Percentiles rank a stretch among this genome's conserved stretches.
Conservation (phyloP, 1,140 invertebrate genomes). For the Drosophila nikananu region DNA sequence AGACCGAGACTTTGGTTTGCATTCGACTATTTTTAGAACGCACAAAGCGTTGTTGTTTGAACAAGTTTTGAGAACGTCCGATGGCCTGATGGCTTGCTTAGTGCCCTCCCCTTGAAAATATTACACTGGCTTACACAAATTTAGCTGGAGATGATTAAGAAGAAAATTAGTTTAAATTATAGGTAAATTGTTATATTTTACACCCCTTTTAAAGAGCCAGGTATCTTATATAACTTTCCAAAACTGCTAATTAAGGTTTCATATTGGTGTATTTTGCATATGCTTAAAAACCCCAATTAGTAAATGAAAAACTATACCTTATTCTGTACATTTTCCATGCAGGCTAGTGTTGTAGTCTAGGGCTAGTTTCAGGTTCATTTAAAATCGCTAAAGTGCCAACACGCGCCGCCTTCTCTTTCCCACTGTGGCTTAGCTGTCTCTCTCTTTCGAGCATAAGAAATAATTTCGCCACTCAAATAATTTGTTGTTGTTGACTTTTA, state of each 20-base stretch:
- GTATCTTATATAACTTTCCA: not conserved
- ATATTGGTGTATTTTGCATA: too few relatives aligned
- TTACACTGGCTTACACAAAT: constrained; percentile 4
- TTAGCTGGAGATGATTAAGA: rapidly evolving
- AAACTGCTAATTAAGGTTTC: not conserved
- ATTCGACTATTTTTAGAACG: constrained; percentile 55
- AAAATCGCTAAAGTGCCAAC: constrained; percentile 64
- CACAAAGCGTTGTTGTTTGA: constrained; percentile 46
- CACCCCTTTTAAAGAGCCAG: not conserved
- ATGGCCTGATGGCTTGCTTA: constrained; percentile 10
- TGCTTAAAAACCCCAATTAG: not conserved
- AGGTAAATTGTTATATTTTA: too few relatives aligned
- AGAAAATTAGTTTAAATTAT: not conserved
- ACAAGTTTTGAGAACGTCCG: constrained; percentile 41
- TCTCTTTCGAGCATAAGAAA: constrained; percentile 25
- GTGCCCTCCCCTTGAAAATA: constrained; percentile 7
- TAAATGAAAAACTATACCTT: not conserved
- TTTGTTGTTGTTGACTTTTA: constrained; percentile 28
- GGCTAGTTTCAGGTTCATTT: constrained; percentile 47
- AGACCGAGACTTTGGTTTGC: constrained; percentile 39
- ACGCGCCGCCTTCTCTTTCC: constrained; percentile 57
- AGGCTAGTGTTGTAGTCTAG: constrained; percentile 16
- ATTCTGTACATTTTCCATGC: not conserved
- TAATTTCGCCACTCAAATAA: constrained; percentile 56
- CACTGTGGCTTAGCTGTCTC: constrained; percentile 11